phyloP scores from a whole-genome alignment of 2,113 vertebrate genomes.

The Cyrtonyx montezumae region DNA sequence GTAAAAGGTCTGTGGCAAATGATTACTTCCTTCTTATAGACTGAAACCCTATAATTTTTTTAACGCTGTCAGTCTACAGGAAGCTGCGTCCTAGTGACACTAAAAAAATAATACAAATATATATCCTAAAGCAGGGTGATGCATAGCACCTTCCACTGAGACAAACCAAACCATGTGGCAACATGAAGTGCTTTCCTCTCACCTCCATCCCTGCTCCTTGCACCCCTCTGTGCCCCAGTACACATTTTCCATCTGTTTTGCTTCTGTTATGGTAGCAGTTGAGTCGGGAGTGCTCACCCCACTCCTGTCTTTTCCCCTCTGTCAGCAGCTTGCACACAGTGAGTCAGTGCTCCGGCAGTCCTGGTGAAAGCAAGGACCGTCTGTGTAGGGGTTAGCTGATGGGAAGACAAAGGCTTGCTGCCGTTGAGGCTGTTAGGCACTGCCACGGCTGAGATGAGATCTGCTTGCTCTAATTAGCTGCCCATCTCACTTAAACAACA shows the following conservation, averaged over 20 bases:
- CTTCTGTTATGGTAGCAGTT: background rate
- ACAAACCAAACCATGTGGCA: background rate
- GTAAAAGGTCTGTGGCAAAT: slow-evolving; percentile 59
- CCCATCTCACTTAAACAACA: background rate
- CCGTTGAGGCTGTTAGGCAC: background rate
- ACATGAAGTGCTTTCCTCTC: background rate
- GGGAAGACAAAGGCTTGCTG: background rate
- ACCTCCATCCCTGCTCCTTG: background rate
- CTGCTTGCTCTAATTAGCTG: background rate
- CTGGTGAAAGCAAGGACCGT: background rate
- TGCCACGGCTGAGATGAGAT: background rate
- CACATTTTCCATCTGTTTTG: background rate
- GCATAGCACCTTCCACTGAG: background rate
- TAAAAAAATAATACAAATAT: background rate
- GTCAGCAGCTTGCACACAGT: background rate
- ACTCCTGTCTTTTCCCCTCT: background rate
- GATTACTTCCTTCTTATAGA: slow-evolving; percentile 48
- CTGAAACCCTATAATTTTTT: slow-evolving; percentile 41
- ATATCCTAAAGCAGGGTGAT: background rate
- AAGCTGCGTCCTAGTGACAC: slow-evolving; percentile 3
- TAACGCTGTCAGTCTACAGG: slow-evolving; percentile 23
- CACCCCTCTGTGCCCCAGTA: background rate
- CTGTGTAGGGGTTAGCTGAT: background rate
- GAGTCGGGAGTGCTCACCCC: background rate
- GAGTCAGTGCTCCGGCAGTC: background rate